Evolutionary conservation across 2,113 vertebrate species (phyloP).

Genomic region (Percopsis transmontana): DNA sequence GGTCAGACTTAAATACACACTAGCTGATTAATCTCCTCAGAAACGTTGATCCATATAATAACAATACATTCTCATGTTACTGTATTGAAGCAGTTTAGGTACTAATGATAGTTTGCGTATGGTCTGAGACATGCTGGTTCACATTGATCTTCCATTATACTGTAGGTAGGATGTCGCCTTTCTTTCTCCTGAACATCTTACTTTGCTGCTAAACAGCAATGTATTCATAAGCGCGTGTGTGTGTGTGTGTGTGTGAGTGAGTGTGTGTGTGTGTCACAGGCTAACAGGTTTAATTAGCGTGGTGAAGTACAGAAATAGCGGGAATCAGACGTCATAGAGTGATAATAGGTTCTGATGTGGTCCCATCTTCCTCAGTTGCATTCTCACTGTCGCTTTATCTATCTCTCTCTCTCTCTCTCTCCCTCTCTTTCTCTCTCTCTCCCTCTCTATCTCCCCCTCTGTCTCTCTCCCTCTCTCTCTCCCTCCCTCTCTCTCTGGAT

Average conservation of each 20-base stretch:
- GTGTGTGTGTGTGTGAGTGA: not conserved
- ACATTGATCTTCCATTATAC: too few relatives aligned
- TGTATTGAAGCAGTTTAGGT: not conserved
- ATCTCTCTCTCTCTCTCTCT: not conserved
- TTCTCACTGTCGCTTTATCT: not conserved
- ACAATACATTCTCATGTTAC: too few relatives aligned
- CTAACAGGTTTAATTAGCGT: constrained; percentile 36
- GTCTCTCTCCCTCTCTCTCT: not conserved
- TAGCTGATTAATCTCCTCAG: too few relatives aligned
- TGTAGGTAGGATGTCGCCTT: too few relatives aligned
- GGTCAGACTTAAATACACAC: too few relatives aligned
- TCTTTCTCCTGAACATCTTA: too few relatives aligned
- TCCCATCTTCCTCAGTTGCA: not conserved
- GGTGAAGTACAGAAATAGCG: constrained; percentile 8
- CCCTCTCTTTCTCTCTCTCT: not conserved
- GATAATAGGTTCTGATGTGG: not conserved
- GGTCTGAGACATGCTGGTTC: too few relatives aligned
- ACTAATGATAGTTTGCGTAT: too few relatives aligned
- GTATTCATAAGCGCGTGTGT: not conserved
- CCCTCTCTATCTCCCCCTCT: not conserved
- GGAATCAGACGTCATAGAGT: not conserved
- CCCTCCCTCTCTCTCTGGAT: not conserved
- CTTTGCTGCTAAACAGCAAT: too few relatives aligned
- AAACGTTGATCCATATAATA: too few relatives aligned
- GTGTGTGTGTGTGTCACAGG: not conserved